Evolutionary conservation across 2,888 invertebrate species (phyloP), one percentile per base, ranked within the genome.

Genomic region (Netelia virgata): DNA sequence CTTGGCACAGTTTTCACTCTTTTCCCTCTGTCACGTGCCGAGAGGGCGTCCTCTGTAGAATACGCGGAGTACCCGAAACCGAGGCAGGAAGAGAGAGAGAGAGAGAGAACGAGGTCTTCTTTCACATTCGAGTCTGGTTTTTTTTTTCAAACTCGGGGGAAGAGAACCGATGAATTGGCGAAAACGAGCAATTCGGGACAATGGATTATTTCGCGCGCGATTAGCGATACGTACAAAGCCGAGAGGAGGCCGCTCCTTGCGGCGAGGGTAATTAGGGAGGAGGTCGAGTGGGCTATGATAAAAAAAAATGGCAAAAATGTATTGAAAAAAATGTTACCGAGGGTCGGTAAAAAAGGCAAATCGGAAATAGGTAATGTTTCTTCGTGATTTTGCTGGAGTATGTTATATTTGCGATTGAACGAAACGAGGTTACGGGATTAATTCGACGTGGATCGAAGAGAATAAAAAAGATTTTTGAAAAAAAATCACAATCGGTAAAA

Each of bases 1-100:
- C 78, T 82, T 84, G 84, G 84, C 84, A 84, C 84, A 78, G 74
- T 84, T 84, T 82, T 84, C 78, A 70, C 74, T 84, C 69, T 74
- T 82, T 74, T 14, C 36, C 64, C 68, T 50, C 63, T 18, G 59
- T 64, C 73, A 77, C 77, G 84, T 63, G 77, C 77, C 28, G 57
- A 43, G 36, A 59, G 61, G 23, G 28, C 23, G 23, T 64, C 50
- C 61, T 70, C 69, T n/a, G 61, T 16, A 50, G 16, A 23, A 43
- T 53, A 74, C 47, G 47, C 10, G 47, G 14, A 14, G 14, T 14
- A 47, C 14, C 47, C 11, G 3, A 14, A 10, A 14, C 47, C 47
- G 3, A 14, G 47, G 14, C 47, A 47, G 47, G 14, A 10, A 47
- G 14, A 47, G 47, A 47, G 47, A 47, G 47, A 10, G 47, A 47